phyloP scores from a whole-genome alignment of 23 tunicate genomes.

The Ascidia mentula region DNA sequence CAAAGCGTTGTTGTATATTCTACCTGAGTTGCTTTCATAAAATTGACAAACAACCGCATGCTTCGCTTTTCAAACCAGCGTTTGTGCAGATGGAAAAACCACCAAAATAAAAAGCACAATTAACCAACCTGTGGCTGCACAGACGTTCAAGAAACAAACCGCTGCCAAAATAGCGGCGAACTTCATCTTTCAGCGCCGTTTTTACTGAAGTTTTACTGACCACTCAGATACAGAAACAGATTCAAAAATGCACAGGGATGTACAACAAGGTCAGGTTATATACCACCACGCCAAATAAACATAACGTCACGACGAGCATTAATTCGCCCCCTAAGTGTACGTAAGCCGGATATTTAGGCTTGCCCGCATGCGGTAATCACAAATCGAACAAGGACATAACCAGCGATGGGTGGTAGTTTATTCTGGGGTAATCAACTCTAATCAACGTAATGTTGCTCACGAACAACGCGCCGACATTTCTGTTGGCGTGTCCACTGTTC shows the following conservation, averaged over 20 bases:
- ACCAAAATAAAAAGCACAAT: not conserved
- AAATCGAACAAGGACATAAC: not conserved
- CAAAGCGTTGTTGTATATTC: no score
- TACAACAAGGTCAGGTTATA: not conserved
- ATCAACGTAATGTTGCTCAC: no score
- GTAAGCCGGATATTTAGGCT: conserved; percentile 1
- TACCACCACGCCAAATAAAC: not conserved
- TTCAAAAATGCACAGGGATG: not conserved
- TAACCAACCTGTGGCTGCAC: not conserved
- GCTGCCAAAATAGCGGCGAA: not conserved
- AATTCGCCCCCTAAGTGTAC: not conserved
- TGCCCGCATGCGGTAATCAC: not conserved
- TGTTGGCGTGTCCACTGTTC: no score
- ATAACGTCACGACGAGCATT: not conserved
- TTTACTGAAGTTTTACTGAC: not conserved
- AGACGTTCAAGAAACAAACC: not conserved
- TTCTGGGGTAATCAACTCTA: not conserved
- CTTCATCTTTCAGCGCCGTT: no score
- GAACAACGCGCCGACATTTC: no score
- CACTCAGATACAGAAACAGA: not conserved
- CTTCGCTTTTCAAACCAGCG: no score
- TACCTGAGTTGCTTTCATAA: no score
- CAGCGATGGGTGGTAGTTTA: not conserved
- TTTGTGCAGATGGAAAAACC: no score
- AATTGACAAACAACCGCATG: no score